A percentile compares a stretch with the other conserved stretches of the same genome.
phyloP scores from a whole-genome alignment of 2,888 invertebrate species.

The Isoperla grammatica region DNA sequence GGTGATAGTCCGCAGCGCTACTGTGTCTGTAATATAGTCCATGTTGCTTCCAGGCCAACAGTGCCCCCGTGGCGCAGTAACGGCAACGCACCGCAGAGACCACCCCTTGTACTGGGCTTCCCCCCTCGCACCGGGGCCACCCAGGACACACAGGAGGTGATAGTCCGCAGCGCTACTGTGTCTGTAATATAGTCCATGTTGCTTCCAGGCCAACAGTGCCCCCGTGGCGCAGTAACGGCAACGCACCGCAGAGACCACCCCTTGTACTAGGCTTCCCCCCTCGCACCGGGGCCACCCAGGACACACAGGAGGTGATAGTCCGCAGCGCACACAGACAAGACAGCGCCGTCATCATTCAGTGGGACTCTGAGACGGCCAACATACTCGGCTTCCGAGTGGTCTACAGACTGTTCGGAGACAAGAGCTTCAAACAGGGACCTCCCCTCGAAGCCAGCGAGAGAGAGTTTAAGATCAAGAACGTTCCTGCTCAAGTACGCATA shows the following conservation, averaged over 20 bases:
- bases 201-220: conserved; percentile 9
- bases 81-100: too few relatives aligned
- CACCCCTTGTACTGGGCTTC: too few relatives aligned
- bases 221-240: conserved; percentile 14
- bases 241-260: conserved; percentile 55
- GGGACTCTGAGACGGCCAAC: conserved; percentile 84
- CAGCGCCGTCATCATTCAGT: conserved; percentile 82
- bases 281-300: conserved; percentile 56
- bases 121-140: too few relatives aligned
- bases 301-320: conserved; percentile 68
- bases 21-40: too few relatives aligned
- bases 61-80: too few relatives aligned
- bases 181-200: too few relatives aligned
- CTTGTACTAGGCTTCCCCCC: conserved; percentile 62
- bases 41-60: too few relatives aligned
- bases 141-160: too few relatives aligned
- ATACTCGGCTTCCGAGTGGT: conserved; percentile 86
- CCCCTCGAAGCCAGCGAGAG: conserved; percentile 83
- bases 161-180: too few relatives aligned
- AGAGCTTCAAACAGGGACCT: conserved; percentile 84
- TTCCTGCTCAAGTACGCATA: conserved; percentile 69
- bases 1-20: too few relatives aligned
- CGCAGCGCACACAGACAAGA: conserved; percentile 82
- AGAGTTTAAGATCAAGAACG: conserved; percentile 89
- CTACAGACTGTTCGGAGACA: conserved; percentile 83